Percentiles rank a stretch among this genome's conserved stretches.
These are phyloP conservation scores for Stenotaenia linearis DNA, from an alignment of 2,888 invertebrate species.

Conservation along the genomic window DNA sequence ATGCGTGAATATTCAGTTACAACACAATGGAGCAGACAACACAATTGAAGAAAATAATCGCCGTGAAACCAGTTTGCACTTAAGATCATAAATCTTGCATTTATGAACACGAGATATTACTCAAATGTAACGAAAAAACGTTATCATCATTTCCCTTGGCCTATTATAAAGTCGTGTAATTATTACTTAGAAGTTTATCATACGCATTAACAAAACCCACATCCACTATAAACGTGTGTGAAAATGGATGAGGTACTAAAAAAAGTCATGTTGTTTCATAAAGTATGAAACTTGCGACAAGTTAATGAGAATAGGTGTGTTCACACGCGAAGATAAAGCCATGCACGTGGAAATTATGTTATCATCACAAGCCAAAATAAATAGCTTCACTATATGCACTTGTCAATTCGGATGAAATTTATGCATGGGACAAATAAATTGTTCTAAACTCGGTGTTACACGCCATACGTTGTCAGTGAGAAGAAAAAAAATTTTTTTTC, in stretches of 20 bases:
- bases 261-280: neutral
- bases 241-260: neutral
- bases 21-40: neutral
- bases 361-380: neutral
- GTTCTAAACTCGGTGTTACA: neutral
- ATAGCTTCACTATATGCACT: neutral
- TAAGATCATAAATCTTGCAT: neutral
- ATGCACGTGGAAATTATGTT: conserved; percentile 1
- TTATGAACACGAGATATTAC: neutral
- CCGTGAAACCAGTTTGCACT: neutral
- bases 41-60: neutral
- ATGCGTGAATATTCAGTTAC: neutral
- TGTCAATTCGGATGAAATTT: neutral
- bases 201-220: neutral
- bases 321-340: neutral
- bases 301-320: conserved; percentile 14
- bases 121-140: neutral
- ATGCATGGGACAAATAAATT: neutral
- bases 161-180: neutral
- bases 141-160: neutral
- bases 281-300: neutral
- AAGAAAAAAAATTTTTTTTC: neutral
- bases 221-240: neutral
- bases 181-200: neutral
- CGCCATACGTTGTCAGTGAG: neutral